phyloP scores from a whole-genome alignment of 2,113 vertebrate species.

The Pycnonotus jocosus region DNA sequence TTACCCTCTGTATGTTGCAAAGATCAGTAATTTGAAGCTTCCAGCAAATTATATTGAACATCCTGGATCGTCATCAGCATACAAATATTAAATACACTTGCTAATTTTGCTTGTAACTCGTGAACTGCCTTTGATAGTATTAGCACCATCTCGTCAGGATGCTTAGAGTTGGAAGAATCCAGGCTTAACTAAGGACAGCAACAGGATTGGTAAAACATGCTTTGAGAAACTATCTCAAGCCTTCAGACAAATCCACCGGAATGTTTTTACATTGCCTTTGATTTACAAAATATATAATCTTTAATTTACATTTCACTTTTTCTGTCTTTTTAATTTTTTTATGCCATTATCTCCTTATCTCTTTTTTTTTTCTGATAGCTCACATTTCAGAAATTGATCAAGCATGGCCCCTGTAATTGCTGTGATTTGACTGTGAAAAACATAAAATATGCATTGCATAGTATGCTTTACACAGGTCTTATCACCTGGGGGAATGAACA shows the following conservation, averaged over 20 bases:
- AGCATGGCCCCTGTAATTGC: not conserved
- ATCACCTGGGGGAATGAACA: not conserved
- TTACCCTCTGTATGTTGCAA: not conserved
- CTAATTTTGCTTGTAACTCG: not conserved
- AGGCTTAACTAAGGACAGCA: not conserved
- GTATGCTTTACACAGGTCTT: not conserved
- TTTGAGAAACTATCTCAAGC: not conserved
- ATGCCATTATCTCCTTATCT: not conserved
- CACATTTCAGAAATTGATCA: not conserved
- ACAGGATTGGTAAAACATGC: not conserved
- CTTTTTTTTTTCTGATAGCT: not conserved
- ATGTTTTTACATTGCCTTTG: not conserved
- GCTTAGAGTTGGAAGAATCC: not conserved
- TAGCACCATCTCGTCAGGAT: not conserved
- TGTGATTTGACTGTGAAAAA: not conserved
- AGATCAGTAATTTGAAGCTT: not conserved
- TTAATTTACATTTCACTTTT: not conserved
- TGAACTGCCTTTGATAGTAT: not conserved
- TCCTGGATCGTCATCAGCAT: not conserved
- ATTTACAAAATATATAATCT: not conserved
- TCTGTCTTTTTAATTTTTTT: not conserved
- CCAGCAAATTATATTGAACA: not conserved
- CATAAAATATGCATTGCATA: not conserved
- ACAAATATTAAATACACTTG: not conserved
- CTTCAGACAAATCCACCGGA: not conserved